These are phyloP conservation scores for Rhabdomys pumilio DNA, from an alignment of 2,797 vertebrate species.

Conservation along the genomic window DNA sequence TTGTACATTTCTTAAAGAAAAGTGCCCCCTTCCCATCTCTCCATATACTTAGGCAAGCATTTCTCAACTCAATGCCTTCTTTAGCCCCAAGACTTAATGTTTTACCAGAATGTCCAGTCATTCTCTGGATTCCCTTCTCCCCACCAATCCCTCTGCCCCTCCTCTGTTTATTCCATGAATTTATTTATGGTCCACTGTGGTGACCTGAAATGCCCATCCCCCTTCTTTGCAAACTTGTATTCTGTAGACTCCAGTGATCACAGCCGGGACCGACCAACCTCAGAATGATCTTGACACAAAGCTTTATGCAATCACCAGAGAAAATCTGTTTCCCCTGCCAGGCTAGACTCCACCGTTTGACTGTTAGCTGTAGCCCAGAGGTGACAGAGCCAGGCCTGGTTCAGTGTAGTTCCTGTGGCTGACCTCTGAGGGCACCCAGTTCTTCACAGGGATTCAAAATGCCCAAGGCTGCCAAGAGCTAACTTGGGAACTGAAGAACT, in stretches of 20 bases:
- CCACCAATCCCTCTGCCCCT: background rate
- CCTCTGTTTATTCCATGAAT: background rate
- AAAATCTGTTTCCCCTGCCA: background rate
- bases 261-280: background rate
- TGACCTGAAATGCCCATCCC: background rate
- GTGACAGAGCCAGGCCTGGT: too few species aligned
- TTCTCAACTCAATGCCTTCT: background rate
- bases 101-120: too few species aligned
- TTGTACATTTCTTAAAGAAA: background rate
- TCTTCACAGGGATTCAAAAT: background rate
- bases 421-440: background rate
- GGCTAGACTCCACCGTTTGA: background rate
- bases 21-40: fast-evolving
- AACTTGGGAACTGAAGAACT: background rate
- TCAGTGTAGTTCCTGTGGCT: background rate
- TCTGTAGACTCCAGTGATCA: background rate
- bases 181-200: background rate
- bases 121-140: background rate
- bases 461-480: background rate
- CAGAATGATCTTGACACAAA: constrained; percentile 36
- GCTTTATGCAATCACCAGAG: background rate
- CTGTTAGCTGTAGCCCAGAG: background rate
- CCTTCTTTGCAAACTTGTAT: background rate
- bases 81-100: background rate
- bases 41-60: background rate